Base-by-base conservation (phyloP, 2,797 vertebrate species). In the Petrocephalus schoutedeni region DNA sequence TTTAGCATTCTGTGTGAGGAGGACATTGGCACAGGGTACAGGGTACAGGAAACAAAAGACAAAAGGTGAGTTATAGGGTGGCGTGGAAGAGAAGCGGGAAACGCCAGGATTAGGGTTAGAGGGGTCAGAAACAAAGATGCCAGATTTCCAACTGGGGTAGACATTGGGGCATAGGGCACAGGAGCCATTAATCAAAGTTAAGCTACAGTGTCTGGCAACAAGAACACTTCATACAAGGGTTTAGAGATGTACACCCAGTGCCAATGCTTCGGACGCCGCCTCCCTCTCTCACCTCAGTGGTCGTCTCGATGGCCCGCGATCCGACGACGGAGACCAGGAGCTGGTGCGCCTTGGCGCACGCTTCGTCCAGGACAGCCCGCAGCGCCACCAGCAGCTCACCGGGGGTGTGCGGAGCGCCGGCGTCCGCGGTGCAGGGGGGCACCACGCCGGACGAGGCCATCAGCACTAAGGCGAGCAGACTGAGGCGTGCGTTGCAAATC, bases 291-390 rank as follows among this genome's bases (percentile, higher is more conserved):
- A 96, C 96, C 94, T 95, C 95, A 67, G 87, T 82, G 32, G 91
- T 74, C 4, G 94, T 94, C 6, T 93, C 92, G 5, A 95, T 89
- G 87, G 91, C 93, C 32, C 91, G 90, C 54, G 92, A 91, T 86
- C 95, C 95, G 88, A 96, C 58, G 56, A 95, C 64, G 0, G 94
- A 95, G 91, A 96, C 95, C 80, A 92, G 91, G 90, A 93, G 92
- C 0, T 87, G 90, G 87, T 95, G 94, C 88, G 94, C 6, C 57
- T 92, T 92, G 89, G 91, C 92, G 87, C 92, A 93, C 88, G 91
- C 90, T 23, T 93, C 93, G 2, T 86, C 19, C 88, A 95, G 83
- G 84, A 94, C 32, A 6, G 91, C 90, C 0, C 74, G 90, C n/a
- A 95, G 92, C 21, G 91, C 93, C 87, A 91, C 90, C 57, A 90